A percentile compares a stretch with the other conserved stretches of the same genome.
phyloP scores from a whole-genome alignment of 2,797 vertebrate species.

The Pipistrellus pygmaeus region DNA sequence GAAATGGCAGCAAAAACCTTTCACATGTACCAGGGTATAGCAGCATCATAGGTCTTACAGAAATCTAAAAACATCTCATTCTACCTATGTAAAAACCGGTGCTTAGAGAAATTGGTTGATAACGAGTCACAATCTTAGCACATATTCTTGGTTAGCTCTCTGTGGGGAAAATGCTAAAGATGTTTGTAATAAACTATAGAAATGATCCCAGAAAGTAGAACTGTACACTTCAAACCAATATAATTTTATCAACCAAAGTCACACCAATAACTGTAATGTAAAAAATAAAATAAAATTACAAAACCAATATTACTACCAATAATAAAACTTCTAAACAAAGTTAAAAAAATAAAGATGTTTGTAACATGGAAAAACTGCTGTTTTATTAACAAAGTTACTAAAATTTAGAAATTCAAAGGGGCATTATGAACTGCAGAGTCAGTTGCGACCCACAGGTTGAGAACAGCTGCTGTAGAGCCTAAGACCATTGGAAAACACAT shows the following conservation, averaged over 20 bases:
- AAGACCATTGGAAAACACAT: no score
- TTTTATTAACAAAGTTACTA: slow-evolving; percentile 8
- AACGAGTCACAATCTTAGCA: background rate
- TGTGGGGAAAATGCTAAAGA: background rate
- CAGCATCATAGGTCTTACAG: background rate
- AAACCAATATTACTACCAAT: background rate
- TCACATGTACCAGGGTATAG: background rate
- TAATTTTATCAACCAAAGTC: background rate
- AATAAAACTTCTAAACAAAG: background rate
- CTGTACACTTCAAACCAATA: background rate
- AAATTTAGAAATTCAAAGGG: background rate
- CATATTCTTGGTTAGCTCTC: background rate
- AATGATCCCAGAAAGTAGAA: background rate
- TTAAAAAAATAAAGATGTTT: slow-evolving; percentile 8
- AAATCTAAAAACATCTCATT: background rate
- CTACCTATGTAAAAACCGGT: background rate
- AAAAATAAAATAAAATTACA: slow-evolving; percentile 22
- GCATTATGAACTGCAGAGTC: background rate
- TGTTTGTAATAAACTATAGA: background rate
- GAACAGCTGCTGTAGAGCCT: no score
- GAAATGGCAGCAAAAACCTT: background rate
- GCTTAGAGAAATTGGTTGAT: background rate
- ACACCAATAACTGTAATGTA: background rate
- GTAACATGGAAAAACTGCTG: background rate
- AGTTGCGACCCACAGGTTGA: background rate